These are phyloP conservation scores for Oreotrochilus melanogaster DNA, from an alignment of 2,113 vertebrate genomes.

Conservation along the genomic window DNA sequence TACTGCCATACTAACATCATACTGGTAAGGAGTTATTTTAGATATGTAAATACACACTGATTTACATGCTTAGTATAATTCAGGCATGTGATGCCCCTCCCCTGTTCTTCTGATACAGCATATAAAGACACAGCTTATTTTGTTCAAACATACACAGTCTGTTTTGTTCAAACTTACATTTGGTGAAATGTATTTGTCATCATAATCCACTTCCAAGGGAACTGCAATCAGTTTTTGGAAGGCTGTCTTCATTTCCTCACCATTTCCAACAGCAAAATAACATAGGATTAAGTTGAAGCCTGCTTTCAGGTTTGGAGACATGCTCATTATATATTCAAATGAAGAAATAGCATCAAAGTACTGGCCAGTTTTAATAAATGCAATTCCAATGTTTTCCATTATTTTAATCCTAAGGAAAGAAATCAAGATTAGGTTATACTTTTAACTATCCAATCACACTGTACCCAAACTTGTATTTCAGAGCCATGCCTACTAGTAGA, in stretches of 20 bases:
- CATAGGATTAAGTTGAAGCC: conserved; percentile 93
- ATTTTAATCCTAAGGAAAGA: conserved; percentile 90
- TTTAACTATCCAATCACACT: background rate
- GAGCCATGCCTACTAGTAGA: background rate
- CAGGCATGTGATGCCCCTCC: background rate
- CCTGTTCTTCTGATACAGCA: background rate
- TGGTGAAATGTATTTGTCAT: conserved; percentile 90
- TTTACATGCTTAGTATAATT: background rate
- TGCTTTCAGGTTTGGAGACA: conserved; percentile 89
- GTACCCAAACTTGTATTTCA: background rate
- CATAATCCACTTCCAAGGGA: conserved; percentile 89
- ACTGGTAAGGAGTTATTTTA: background rate
- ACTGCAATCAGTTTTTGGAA: conserved; percentile 94
- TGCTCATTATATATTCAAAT: conserved; percentile 94
- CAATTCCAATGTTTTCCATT: conserved; percentile 96
- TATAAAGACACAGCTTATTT: background rate
- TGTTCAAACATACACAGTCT: conserved; percentile 74
- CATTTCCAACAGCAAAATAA: conserved; percentile 91
- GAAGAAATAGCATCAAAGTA: conserved; percentile 92
- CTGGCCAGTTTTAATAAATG: conserved; percentile 92
- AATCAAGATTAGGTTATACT: background rate
- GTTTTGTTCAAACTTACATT: conserved; percentile 81
- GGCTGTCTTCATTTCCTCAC: conserved; percentile 94
- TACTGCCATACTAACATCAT: background rate
- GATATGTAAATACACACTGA: background rate